Base-by-base conservation (phyloP, 1,140 invertebrate genomes). In the Vanessa atalanta region DNA sequence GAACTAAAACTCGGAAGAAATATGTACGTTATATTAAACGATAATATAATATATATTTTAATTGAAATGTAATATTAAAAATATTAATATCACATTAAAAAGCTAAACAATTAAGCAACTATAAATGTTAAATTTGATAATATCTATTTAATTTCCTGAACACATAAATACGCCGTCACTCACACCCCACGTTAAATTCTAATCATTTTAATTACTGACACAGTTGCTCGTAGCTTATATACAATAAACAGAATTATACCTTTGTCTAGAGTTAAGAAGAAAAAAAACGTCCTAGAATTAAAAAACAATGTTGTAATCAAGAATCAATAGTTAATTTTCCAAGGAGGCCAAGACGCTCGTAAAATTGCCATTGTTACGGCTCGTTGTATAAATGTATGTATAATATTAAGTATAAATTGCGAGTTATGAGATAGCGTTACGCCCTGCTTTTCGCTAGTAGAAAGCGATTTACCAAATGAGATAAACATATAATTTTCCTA, bases 161-260 rank as follows among this genome's bases (percentile, higher is more conserved):
- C 47, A 6, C 60, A 47, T 3, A 75, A 68, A 70, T n/a, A 15
- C 87, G 87, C 87, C 81, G 8, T 6, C 63, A 84, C 53, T 76
- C 37, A 8, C 11, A 65, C 83, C 80, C 31, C 73, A 79, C 79
- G 65, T 15, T 61, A 70, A 68, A 63, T 74, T 81, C 80, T 85
- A 88, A 89, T 89, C 83, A 88, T 84, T 86, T 87, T 89, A 90
- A 90, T 90, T 88, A 79, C 86, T 85, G 88, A 84, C 88, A 89
- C 85, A 89, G 86, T 90, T 90, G 84, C 82, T 83, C 66, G 77
- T 76, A 80, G 80, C 75, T 79, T 83, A 82, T 84, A 80, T 72
- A 86, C 81, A 80, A 84, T 80, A 78, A 86, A 84, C 82, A 84
- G 82, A 83, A 83, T 88, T 87, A 88, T 87, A 82, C 83, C 81